Evolutionary conservation across 2,113 vertebrate species (phyloP).

Genomic region (Carassius auratus): DNA sequence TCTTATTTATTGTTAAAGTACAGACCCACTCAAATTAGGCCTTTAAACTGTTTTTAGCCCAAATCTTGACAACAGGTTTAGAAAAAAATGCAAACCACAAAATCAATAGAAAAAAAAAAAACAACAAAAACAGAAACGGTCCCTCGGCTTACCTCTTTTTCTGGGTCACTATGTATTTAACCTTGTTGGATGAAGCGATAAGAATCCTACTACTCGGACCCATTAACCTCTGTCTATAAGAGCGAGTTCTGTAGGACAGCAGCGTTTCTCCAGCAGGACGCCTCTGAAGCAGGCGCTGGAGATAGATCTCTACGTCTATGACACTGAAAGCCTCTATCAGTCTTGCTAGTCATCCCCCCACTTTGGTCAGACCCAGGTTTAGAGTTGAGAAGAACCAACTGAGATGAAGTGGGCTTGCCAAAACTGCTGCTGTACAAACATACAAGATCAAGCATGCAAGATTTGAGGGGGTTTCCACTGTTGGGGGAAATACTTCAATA

Average conservation of each 20-base stretch:
- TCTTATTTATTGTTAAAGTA: too few relatives aligned
- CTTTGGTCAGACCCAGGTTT: constrained; percentile 12
- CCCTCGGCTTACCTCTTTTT: neutral
- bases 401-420: neutral
- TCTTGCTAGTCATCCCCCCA: constrained; percentile 1
- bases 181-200: constrained; percentile 25
- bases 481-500: neutral
- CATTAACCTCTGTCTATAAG: constrained; percentile 47
- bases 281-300: neutral
- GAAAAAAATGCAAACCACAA: too few relatives aligned
- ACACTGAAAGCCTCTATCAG: neutral
- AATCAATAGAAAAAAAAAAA: too few relatives aligned
- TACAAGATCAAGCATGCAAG: neutral
- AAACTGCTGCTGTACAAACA: neutral
- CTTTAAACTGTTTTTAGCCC: too few relatives aligned
- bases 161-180: neutral
- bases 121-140: too few relatives aligned
- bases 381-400: neutral
- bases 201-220: constrained; percentile 9
- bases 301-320: constrained; percentile 32
- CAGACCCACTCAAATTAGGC: too few relatives aligned
- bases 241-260: constrained; percentile 16
- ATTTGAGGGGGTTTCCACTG: neutral
- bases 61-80: too few relatives aligned
- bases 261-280: constrained; percentile 24